Evolutionary conservation across 1,140 invertebrate species (phyloP).

Genomic region (Drosophila tani): DNA sequence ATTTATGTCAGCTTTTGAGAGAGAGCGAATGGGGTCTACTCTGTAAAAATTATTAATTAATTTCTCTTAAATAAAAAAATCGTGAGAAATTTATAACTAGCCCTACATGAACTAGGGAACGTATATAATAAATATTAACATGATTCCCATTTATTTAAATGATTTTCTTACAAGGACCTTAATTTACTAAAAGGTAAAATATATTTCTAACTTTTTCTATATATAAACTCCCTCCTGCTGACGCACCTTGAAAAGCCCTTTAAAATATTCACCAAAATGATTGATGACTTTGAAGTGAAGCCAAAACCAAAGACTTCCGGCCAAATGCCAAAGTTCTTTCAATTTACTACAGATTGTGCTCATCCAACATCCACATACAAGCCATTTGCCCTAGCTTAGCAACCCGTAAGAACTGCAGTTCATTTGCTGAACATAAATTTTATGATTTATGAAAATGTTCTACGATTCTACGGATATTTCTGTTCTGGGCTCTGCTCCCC

Average conservation of each 20-base stretch:
- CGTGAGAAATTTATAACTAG: no score
- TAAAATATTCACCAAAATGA: conserved; percentile 3
- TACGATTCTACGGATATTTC: conserved; percentile 19
- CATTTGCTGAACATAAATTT: conserved; percentile 44
- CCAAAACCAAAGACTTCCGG: background rate
- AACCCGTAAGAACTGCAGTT: conserved; percentile 23
- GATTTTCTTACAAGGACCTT: background rate
- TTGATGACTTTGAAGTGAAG: conserved; percentile 7
- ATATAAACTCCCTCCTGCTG: background rate
- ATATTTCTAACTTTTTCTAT: background rate
- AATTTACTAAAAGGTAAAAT: background rate
- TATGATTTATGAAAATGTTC: conserved; percentile 68
- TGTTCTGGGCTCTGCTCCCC: conserved; percentile 14
- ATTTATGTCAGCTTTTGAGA: background rate
- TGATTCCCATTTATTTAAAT: no score
- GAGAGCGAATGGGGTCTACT: background rate
- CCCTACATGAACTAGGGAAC: no score
- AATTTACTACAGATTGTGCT: background rate
- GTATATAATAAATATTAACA: background rate
- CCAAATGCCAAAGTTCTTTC: conserved; percentile 19
- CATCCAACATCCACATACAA: background rate
- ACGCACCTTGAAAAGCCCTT: background rate
- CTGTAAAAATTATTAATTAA: background rate
- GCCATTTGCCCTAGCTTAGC: conserved; percentile 6
- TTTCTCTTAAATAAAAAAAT: no score